Base-by-base conservation (phyloP, 2,113 vertebrate genomes). In the Stegastes partitus region DNA sequence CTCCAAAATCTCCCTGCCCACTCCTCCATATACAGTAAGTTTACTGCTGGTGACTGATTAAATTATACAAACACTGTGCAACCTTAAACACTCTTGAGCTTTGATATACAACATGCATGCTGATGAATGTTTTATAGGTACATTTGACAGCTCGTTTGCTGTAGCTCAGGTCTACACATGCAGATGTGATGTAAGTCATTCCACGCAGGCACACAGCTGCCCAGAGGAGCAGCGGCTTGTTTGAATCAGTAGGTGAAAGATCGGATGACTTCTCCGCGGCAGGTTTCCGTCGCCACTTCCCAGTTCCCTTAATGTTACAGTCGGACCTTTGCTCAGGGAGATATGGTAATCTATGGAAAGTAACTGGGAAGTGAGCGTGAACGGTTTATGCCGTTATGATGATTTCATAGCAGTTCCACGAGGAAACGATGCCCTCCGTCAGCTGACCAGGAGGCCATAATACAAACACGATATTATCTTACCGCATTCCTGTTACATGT, bases 1-100 rank as follows among this genome's bases (percentile, higher is more conserved):
- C 79, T 98, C 98, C 82, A 97, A 95, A 95, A 97, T 99, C 84
- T 99, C 98, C 21, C 91, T 99, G 62, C 98, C 98, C 88, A 96
- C 96, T 39, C 98, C 98, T 74, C 98, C 98, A 7, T 99, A 98
- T 72, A 97, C 96, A 85, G 98, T 99, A 96, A 98, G 98, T 98
- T 68, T 49, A 51, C n/a, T 53, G 47, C 55, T 34, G 39, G 3
- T 10, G 44, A n/a, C 11, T 26, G 21, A 26, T 42, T 67, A 16
- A 86, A 71, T 74, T 62, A 61, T 11, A 69, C 9, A 25, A 7
- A 21, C 2, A 34, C 3, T 58, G 62, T 83, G 14, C 19, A 19
- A 18, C 22, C 74, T 69, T 44, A 39, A 74, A 42, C 10, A 25
- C 54, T 23, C 31, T 57, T 15, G 19, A 0, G 9, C 26, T 59